phyloP scores from a whole-genome alignment of 2,797 vertebrate species.

The Chrosomus eos region DNA sequence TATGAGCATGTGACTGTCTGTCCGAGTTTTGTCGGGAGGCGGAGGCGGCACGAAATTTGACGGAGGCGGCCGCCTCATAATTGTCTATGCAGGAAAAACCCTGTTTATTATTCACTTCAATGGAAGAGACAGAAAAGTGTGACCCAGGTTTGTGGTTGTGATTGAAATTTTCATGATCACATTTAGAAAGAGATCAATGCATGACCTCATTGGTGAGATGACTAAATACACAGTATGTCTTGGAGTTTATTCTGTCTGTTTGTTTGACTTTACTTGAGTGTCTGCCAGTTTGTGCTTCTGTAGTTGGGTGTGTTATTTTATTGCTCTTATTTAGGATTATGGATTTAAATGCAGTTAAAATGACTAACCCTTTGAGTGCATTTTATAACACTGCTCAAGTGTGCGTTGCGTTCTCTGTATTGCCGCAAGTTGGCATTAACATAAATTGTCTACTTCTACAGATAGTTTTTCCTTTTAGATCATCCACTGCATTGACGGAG shows the following conservation, averaged over 20 bases:
- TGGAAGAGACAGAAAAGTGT: slow-evolving; percentile 6
- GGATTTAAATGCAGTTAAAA: neutral
- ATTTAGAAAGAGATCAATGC: slow-evolving; percentile 29
- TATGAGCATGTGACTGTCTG: no score
- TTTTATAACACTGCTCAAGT: neutral
- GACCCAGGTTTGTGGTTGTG: slow-evolving; percentile 8
- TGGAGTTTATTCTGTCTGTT: slow-evolving; percentile 22
- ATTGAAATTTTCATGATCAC: slow-evolving; percentile 16
- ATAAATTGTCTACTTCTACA: neutral
- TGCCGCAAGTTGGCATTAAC: neutral
- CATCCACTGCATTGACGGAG: neutral
- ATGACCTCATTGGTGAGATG: slow-evolving; percentile 17
- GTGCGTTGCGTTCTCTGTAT: neutral
- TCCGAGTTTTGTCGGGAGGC: no score
- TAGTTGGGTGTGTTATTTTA: neutral
- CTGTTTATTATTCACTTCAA: slow-evolving; percentile 40
- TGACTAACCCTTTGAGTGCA: neutral
- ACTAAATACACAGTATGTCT: slow-evolving; percentile 11
- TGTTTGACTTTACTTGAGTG: neutral
- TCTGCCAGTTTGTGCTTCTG: neutral
- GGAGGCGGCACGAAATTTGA: no score
- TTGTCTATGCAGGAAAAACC: no score
- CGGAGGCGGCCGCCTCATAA: no score
- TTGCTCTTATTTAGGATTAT: slow-evolving; percentile 8
- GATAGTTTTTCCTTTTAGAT: slow-evolving; percentile 1